Conservation (phyloP, 1,140 invertebrate genomes). For the Stenopsyche tienmushanensis region DNA sequence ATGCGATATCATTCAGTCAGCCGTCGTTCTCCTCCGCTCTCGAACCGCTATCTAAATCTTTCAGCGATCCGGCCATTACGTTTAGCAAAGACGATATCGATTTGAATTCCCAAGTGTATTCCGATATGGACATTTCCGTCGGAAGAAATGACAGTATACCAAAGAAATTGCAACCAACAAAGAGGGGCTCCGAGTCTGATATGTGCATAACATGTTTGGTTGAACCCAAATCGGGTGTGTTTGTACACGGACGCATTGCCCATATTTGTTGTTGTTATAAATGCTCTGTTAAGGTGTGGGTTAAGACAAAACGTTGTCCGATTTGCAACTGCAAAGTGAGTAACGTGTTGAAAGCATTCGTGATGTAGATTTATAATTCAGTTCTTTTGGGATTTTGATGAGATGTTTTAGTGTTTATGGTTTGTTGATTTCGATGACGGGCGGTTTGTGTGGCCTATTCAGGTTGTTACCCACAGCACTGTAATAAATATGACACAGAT, state of each 20-base stretch:
- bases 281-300: constrained; percentile 65
- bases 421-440: not conserved
- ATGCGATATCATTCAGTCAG: constrained; percentile 35
- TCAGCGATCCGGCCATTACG: constrained; percentile 27
- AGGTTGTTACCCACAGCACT: constrained; percentile 41
- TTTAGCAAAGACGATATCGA: constrained; percentile 34
- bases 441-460: constrained; percentile 3
- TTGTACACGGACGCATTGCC: constrained; percentile 62
- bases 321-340: constrained; percentile 66
- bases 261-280: constrained; percentile 70
- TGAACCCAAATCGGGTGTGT: constrained; percentile 64
- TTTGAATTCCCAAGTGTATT: constrained; percentile 38
- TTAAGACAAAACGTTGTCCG: constrained; percentile 62
- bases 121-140: constrained; percentile 20
- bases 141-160: not conserved
- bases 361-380: constrained; percentile 44
- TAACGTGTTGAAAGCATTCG: constrained; percentile 62
- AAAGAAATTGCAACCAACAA: not conserved
- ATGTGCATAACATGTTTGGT: constrained; percentile 62
- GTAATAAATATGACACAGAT: not conserved
- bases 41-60: constrained; percentile 22
- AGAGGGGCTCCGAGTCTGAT: constrained; percentile 44
- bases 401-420: not conserved
- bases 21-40: constrained; percentile 26
- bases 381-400: not conserved